A percentile compares a stretch with the other conserved stretches of the same genome.
phyloP scores from a whole-genome alignment of 1,140 invertebrate genomes.

The Microplitis mediator region DNA sequence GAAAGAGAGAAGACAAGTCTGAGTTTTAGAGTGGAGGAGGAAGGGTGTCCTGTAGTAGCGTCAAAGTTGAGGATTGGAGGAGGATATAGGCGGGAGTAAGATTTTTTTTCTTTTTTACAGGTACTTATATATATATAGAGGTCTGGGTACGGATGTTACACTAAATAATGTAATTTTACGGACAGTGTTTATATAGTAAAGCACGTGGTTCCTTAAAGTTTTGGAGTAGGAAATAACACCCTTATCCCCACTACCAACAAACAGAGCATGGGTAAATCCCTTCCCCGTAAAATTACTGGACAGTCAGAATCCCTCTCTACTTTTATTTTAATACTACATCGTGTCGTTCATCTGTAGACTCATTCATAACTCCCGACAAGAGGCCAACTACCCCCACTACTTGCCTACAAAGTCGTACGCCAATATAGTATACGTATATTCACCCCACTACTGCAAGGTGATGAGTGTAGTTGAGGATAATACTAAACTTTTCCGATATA shows the following conservation, averaged over 20 bases:
- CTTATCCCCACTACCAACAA: too few species aligned
- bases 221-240: too few species aligned
- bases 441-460: too few species aligned
- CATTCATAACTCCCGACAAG: neutral
- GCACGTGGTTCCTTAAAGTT: too few species aligned
- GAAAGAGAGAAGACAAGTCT: neutral
- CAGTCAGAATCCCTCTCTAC: neutral
- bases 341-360: neutral
- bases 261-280: neutral
- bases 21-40: constrained; percentile 7
- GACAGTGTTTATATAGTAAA: too few species aligned
- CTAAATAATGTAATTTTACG: too few species aligned
- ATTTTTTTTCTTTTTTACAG: neutral
- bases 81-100: neutral
- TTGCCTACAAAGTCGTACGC: neutral
- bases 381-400: neutral
- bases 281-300: neutral
- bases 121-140: too few species aligned
- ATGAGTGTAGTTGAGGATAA: too few species aligned
- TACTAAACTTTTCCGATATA: too few species aligned
- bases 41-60: constrained; percentile 9
- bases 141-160: too few species aligned
- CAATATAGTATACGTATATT: neutral
- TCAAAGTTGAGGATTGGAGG: neutral
- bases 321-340: neutral